Base-by-base conservation (phyloP, 2,888 invertebrate genomes). In the Scrobipalpa atriplicella region DNA sequence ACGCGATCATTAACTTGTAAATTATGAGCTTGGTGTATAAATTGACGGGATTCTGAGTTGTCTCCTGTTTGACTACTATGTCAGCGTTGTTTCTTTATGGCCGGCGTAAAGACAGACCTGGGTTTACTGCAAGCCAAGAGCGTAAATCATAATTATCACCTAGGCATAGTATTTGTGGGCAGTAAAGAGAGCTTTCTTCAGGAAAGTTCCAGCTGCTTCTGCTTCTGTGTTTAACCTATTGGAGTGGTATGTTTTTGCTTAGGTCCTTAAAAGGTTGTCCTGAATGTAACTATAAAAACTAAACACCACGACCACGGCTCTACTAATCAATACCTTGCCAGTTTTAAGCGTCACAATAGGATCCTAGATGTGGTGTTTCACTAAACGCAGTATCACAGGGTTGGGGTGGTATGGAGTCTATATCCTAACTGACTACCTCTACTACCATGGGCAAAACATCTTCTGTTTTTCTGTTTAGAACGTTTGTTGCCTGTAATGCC, bases 91-190 rank as follows among this genome's bases (percentile, higher is more conserved):
- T 10, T 29, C 47, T 67, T 64, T 65, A 65, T 36, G 36, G 62
- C 41, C 10, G 7, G 16, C 19, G 67, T 56, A 54, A 47, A 65
- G 43, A 43, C 61, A 61, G 56, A 16, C 29, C 18, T 52, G 67
- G 13, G 21, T 21, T 56, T 19, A 56, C 54, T 56, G 19, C 11
- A 7, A 39, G 64, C 41, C 64, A 13, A 36, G 13, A 51, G 11
- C 21, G 39, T 68, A 68, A 68, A 68, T 68, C 68, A 68, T 68
- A 68, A 68, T 68, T 68, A 68, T 65, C 68, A 60, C 65, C 68
- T 67, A 36, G 39, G 61, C 67, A 36, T 56, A 54, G 64, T 54
- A 41, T 56, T 56, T 41, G 56, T 13, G 19, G 56, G 39, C 56
- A 39, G 41, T 64, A 41, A 64, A 63, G 38, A 10, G 13, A 52